Base-by-base conservation (phyloP, 2,113 vertebrate species). In the Xiphias gladius region DNA sequence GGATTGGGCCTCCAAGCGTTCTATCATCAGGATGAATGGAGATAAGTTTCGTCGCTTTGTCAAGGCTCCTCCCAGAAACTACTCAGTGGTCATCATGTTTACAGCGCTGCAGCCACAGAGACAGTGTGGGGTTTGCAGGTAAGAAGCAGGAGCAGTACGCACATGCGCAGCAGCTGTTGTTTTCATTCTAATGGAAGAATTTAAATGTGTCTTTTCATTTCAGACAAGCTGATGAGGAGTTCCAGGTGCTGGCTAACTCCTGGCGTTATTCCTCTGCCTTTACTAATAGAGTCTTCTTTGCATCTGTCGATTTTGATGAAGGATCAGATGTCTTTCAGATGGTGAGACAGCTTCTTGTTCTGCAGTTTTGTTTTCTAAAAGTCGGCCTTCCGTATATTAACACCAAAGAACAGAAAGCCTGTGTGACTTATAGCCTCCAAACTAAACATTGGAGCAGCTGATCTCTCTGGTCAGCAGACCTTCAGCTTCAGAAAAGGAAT, bases 291-390 rank as follows among this genome's bases (percentile, higher is more conserved):
- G 95, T 99, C 76, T 99, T 99, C 93, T 99, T 99, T 93, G 98
- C 97, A 0, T 96, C 96, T 73, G 97, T 99, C 1, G 98, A 99
- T 91, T 99, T 99, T 84, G 98, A 99, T 26, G 98, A 99, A 95
- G 98, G 98, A 41, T 97, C 97, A 0, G 98, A 99, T 65, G 97
- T 99, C 54, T 99, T 99, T 93, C 98, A 99, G 84, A 98, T 99
- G 98, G 98, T 99, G 96, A 96, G 90, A 22, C 28, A 30, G 2
- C 5, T 28, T 65, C 1, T 17, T 55, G 3, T 43, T 50, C 16
- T 43, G 6, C 9, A 17, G 43, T 62, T 73, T 35, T 35, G 32
- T 35, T 35, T 35, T 28, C 6, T 13, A 39, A 43, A 11, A 54
- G 17, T 68, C 11, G 32, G 17, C 13, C 17, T 10, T 14, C 9